phyloP scores from a whole-genome alignment of 2,797 vertebrate genomes.

The Natrix natrix region DNA sequence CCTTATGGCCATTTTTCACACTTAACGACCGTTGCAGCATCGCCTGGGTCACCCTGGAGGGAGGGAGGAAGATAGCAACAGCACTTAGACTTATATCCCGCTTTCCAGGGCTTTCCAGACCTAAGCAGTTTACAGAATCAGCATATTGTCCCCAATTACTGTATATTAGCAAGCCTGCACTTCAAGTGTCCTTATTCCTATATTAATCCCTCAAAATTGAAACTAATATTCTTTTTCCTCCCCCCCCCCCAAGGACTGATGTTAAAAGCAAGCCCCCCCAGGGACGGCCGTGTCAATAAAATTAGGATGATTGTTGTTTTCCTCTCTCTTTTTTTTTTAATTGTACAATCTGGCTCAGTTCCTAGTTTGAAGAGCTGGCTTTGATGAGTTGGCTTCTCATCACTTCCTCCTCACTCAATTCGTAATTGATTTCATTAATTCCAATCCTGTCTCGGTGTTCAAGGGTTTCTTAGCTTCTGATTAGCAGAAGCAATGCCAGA shows the following conservation, averaged over 20 bases:
- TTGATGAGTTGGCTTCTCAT: neutral
- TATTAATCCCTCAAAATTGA: constrained; percentile 9
- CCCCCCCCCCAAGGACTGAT: neutral
- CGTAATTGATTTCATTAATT: neutral
- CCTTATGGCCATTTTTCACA: no score
- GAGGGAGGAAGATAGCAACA: no score
- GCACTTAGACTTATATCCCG: no score
- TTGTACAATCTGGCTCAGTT: neutral
- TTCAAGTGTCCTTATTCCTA: constrained; percentile 33
- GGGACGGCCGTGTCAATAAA: neutral
- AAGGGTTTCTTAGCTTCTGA: neutral
- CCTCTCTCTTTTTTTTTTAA: neutral
- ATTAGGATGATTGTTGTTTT: neutral
- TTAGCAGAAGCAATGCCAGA: neutral
- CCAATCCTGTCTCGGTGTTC: neutral
- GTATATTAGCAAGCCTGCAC: constrained; percentile 36
- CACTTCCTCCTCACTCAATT: neutral
- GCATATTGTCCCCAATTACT: no score
- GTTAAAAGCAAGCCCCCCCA: neutral
- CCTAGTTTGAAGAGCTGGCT: constrained; percentile 10
- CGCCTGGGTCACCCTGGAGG: no score
- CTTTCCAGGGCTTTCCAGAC: no score
- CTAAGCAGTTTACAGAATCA: no score
- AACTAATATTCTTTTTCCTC: constrained; percentile 29
- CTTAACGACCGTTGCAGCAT: no score